These are phyloP conservation scores for Pangasius sanitwongsei DNA, from an alignment of 2,797 vertebrate species.

Conservation along the genomic window DNA sequence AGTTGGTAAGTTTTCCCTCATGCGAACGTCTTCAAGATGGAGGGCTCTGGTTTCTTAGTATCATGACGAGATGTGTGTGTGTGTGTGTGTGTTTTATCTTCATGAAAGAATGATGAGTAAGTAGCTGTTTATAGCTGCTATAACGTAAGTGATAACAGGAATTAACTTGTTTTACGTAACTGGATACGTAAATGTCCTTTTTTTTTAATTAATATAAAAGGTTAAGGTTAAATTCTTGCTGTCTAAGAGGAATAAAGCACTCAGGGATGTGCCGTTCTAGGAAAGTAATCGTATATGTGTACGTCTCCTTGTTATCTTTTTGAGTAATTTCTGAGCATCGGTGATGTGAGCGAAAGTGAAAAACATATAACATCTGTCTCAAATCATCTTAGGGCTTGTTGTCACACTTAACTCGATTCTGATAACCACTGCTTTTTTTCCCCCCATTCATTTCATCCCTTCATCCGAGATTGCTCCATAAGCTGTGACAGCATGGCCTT, in stretches of 20 bases:
- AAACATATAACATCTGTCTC: background rate
- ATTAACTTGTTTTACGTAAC: background rate
- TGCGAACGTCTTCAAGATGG: background rate
- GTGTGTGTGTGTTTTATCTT: background rate
- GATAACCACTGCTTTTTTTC: background rate
- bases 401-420: background rate
- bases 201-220: background rate
- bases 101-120: background rate
- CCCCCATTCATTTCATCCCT: background rate
- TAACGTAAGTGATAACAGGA: background rate
- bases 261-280: background rate
- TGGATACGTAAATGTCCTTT: background rate
- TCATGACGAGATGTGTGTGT: background rate
- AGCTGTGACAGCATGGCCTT: background rate
- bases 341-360: background rate
- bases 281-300: background rate
- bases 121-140: background rate
- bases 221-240: background rate
- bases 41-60: background rate
- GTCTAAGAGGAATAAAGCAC: background rate
- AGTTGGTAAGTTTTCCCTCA: background rate
- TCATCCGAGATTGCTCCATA: background rate
- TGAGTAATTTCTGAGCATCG: no score
- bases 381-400: background rate
- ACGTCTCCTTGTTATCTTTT: background rate